A percentile compares a stretch with the other conserved stretches of the same genome.
phyloP scores from a whole-genome alignment of 2,888 invertebrate species.

The Cheilosia scutellata region DNA sequence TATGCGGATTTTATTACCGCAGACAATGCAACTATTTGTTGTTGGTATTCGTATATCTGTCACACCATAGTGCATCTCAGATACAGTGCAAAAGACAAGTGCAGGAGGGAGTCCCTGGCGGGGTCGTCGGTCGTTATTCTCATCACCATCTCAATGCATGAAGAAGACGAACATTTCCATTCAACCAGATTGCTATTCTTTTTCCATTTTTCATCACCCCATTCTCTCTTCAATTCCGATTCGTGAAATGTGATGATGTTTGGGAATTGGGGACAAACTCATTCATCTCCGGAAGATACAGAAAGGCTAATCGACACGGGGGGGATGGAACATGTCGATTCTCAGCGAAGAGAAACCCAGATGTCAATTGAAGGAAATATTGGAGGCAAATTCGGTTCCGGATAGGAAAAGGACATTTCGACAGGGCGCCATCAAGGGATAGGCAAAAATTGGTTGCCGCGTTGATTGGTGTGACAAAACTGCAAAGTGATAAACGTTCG shows the following conservation, averaged over 20 bases:
- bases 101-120: constrained; percentile 31
- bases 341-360: not conserved
- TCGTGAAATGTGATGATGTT: constrained; percentile 62
- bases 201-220: not conserved
- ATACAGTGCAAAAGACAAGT: constrained; percentile 50
- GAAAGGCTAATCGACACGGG: constrained; percentile 35
- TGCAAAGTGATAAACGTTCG: constrained; percentile 50
- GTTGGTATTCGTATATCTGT: constrained; percentile 37
- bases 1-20: constrained; percentile 48
- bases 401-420: not conserved
- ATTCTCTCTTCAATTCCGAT: constrained; percentile 15
- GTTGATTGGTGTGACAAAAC: constrained; percentile 59
- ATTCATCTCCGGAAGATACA: constrained; percentile 39
- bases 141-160: constrained; percentile 10
- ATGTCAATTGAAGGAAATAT: constrained; percentile 15
- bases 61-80: constrained; percentile 34
- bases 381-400: constrained; percentile 24
- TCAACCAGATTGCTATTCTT: constrained; percentile 40
- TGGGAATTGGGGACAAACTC: constrained; percentile 47
- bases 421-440: no score
- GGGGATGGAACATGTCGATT: not conserved
- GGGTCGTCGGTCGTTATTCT: not conserved
- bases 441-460: constrained; percentile 28
- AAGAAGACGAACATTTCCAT: constrained; percentile 18
- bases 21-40: constrained; percentile 37